phyloP scores from a whole-genome alignment of 2,113 vertebrate genomes.

The Anthoscopus minutus region DNA sequence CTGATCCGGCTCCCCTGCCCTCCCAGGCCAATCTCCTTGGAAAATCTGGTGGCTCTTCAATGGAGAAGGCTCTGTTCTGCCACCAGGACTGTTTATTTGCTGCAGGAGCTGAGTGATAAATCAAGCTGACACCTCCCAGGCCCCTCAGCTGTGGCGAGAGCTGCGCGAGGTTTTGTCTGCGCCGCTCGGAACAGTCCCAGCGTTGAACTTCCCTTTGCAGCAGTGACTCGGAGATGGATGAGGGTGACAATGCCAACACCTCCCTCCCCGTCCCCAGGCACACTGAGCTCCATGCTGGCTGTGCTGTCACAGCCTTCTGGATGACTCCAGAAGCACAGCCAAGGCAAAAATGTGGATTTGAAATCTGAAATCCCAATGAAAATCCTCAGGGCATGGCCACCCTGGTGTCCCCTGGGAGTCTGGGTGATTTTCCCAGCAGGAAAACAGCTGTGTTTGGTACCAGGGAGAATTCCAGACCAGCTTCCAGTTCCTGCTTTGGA shows the following conservation, averaged over 20 bases:
- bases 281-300: background rate
- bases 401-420: background rate
- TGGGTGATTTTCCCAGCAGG: background rate
- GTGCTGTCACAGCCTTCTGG: background rate
- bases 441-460: background rate
- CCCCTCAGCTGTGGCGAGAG: background rate
- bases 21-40: background rate
- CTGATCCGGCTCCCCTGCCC: background rate
- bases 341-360: accelerated
- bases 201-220: background rate
- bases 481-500: background rate
- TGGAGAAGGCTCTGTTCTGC: background rate
- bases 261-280: background rate
- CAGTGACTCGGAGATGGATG: conserved; percentile 18
- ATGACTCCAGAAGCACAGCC: background rate
- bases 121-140: conserved; percentile 33
- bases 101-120: conserved; percentile 9
- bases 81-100: conserved; percentile 16
- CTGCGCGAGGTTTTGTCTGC: background rate
- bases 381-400: background rate
- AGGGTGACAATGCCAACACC: background rate
- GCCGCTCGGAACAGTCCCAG: background rate
- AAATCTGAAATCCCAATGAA: too few species aligned
- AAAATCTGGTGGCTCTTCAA: background rate
- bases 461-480: background rate